A percentile compares a stretch with the other conserved stretches of the same genome.
phyloP scores from a whole-genome alignment of 2,113 vertebrate genomes.

The Emydura subglobosa region DNA sequence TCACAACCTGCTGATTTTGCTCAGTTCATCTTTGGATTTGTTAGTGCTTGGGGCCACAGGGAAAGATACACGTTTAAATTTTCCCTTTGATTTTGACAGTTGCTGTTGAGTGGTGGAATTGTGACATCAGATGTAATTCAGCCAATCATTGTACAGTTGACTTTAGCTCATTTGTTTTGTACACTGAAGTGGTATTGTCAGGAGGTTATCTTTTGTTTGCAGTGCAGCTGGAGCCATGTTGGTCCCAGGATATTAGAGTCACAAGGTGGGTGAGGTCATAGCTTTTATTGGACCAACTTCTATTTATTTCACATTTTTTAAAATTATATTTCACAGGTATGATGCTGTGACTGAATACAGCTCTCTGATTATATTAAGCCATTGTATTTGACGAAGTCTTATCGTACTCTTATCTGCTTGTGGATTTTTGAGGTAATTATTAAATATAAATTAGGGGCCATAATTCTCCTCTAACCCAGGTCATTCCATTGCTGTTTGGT shows the following conservation, averaged over 20 bases:
- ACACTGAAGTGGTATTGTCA: neutral
- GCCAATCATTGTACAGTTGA: neutral
- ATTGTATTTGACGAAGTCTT: neutral
- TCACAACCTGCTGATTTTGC: neutral
- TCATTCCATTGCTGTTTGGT: neutral
- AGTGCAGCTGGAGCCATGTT: neutral
- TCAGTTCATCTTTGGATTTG: neutral
- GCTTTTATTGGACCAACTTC: neutral
- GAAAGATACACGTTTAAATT: neutral
- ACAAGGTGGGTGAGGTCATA: neutral
- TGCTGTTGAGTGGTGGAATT: neutral
- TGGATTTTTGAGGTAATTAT: neutral
- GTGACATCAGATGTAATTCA: slow-evolving; percentile 44
- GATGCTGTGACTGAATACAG: neutral
- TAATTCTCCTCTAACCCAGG: neutral
- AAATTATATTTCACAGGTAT: neutral
- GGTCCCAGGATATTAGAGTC: neutral
- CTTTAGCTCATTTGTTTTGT: neutral
- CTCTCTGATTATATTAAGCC: neutral
- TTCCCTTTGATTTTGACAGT: neutral
- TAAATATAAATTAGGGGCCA: neutral
- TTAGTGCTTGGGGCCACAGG: neutral
- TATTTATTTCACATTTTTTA: neutral
- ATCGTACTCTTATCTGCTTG: neutral
- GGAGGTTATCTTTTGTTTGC: neutral